These are phyloP conservation scores for Anastrepha obliqua DNA, from an alignment of 1,140 invertebrate species.

Conservation along the genomic window DNA sequence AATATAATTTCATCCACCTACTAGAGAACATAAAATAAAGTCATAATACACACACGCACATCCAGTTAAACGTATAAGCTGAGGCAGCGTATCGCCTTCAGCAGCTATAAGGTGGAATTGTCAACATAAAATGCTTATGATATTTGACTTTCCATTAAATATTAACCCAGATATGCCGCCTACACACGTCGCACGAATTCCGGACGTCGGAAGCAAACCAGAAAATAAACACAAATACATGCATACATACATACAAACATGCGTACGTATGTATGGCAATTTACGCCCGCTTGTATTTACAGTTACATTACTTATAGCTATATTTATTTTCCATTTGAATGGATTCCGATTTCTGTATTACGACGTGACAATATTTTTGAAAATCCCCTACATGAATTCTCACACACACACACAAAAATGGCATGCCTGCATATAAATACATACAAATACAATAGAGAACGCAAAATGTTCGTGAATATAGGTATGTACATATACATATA, in stretches of 20 bases:
- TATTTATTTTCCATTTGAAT: conserved; percentile 3
- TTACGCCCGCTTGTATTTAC: not conserved
- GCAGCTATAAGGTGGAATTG: too few relatives aligned
- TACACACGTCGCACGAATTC: not conserved
- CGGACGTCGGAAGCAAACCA: not conserved
- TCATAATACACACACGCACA: too few relatives aligned
- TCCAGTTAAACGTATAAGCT: too few relatives aligned
- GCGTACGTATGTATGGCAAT: too few relatives aligned
- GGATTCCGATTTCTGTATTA: not conserved
- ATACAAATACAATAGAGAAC: not conserved
- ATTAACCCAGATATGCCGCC: not conserved
- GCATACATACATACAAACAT: too few relatives aligned
- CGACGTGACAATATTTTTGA: conserved; percentile 33
- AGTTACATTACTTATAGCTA: not conserved
- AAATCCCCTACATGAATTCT: not conserved
- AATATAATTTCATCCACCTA: too few relatives aligned
- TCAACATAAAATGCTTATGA: not conserved
- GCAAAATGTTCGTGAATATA: too few relatives aligned
- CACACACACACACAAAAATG: not conserved
- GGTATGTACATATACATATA: too few relatives aligned
- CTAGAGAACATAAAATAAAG: too few relatives aligned
- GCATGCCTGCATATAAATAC: not conserved
- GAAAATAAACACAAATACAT: too few relatives aligned
- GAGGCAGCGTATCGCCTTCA: too few relatives aligned
- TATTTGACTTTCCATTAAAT: not conserved